phyloP scores from a whole-genome alignment of 2,797 vertebrate genomes.

The Neosilurus hyrtlii region DNA sequence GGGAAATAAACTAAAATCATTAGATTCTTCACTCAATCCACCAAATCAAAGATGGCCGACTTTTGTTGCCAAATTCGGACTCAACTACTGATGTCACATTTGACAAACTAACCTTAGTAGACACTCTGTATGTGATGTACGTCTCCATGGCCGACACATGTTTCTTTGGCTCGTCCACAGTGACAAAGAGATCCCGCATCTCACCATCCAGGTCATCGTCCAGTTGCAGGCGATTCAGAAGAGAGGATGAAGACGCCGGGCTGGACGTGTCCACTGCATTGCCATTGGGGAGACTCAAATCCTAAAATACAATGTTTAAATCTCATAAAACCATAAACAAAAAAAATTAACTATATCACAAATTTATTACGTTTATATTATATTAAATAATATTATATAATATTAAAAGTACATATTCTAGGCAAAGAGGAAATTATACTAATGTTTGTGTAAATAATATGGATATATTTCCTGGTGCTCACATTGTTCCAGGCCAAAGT shows the following conservation, averaged over 20 bases:
- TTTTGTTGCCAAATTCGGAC: not conserved
- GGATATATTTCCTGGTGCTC: too few relatives aligned
- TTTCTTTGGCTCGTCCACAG: slow-evolving; percentile 95
- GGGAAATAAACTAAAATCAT: not conserved
- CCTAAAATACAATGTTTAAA: slow-evolving; percentile 65
- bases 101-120: slow-evolving; percentile 82
- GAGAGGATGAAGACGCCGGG: slow-evolving; percentile 86
- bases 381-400: not conserved
- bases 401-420: not conserved
- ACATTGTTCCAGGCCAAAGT: too few relatives aligned
- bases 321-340: too few relatives aligned
- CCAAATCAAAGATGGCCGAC: not conserved
- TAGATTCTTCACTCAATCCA: not conserved
- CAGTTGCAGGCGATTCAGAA: slow-evolving; percentile 91
- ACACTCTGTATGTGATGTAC: slow-evolving; percentile 95
- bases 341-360: too few relatives aligned
- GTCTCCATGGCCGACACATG: slow-evolving; percentile 98
- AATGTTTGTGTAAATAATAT: not conserved
- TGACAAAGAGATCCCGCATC: slow-evolving; percentile 92
- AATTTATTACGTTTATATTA: too few relatives aligned
- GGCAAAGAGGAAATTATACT: not conserved
- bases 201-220: slow-evolving; percentile 88
- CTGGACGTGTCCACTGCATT: slow-evolving; percentile 88
- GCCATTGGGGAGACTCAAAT: slow-evolving; percentile 87
- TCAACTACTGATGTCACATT: not conserved